Percentiles rank a stretch among this genome's conserved stretches.
phyloP scores from a whole-genome alignment of 2,113 vertebrate genomes.

The Oenanthe melanoleuca region DNA sequence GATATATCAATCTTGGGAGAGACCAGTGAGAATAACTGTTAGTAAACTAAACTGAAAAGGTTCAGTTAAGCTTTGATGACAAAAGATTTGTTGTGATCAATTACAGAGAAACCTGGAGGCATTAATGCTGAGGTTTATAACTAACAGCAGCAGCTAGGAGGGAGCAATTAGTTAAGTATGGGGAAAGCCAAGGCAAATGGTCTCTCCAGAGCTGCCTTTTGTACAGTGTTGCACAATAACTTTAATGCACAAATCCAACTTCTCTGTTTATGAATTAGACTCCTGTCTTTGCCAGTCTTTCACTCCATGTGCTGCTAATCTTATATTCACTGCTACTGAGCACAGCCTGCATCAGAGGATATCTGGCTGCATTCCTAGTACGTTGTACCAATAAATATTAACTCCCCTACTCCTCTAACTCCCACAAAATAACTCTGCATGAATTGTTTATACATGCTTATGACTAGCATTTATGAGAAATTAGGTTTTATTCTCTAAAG shows the following conservation, averaged over 20 bases:
- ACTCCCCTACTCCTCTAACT: background rate
- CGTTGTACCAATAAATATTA: conserved; percentile 22
- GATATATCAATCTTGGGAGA: background rate
- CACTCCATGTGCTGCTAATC: background rate
- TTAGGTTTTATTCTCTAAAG: background rate
- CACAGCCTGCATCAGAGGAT: background rate
- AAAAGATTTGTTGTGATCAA: background rate
- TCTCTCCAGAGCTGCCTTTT: background rate
- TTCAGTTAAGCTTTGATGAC: background rate
- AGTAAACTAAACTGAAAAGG: background rate
- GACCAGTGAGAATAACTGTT: background rate
- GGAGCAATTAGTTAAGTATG: background rate
- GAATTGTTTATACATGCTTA: background rate
- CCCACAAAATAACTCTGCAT: background rate
- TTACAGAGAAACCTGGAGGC: background rate
- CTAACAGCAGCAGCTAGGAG: background rate
- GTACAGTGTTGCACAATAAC: background rate
- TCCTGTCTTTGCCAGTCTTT: conserved; percentile 11
- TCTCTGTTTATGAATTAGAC: background rate
- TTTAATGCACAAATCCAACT: background rate
- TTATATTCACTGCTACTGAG: background rate
- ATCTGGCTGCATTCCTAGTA: conserved; percentile 15
- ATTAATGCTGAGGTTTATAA: background rate
- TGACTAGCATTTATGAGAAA: background rate
- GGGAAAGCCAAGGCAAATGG: background rate